Conservation (phyloP, 2,888 invertebrate genomes). For the Drosophila melanocephala region DNA sequence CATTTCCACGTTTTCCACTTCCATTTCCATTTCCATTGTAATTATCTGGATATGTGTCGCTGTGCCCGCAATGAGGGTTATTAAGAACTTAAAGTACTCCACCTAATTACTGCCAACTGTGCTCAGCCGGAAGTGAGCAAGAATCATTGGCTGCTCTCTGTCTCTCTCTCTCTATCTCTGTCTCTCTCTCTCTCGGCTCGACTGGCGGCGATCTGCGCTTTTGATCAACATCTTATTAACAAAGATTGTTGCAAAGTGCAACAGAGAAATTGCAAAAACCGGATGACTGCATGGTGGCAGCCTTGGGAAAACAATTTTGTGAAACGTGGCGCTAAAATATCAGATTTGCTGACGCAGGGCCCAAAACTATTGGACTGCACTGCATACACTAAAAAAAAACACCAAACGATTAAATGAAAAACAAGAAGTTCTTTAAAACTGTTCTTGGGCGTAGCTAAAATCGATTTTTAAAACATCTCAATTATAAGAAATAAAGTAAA, state of each 20-base stretch:
- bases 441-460: background rate
- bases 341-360: constrained; percentile 10
- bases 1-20: constrained; percentile 38
- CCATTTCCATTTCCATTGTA: constrained; percentile 62
- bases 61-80: constrained; percentile 26
- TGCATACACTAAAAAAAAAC: background rate
- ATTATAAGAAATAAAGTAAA: background rate
- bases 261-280: constrained; percentile 43
- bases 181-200: background rate
- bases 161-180: background rate
- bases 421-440: background rate
- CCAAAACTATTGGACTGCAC: constrained; percentile 3
- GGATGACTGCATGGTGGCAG: constrained; percentile 38
- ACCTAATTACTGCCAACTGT: constrained; percentile 56
- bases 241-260: constrained; percentile 48
- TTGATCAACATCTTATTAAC: constrained; percentile 65
- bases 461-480: background rate
- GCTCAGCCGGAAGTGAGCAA: constrained; percentile 52
- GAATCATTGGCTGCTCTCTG: constrained; percentile 20
- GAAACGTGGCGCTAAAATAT: constrained; percentile 66
- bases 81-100: constrained; percentile 35
- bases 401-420: no score
- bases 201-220: constrained; percentile 53
- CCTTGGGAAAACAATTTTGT: constrained; percentile 63
- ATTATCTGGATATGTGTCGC: constrained; percentile 27